These are phyloP conservation scores for Lacanobia wlatinum DNA, from an alignment of 2,888 invertebrate species.

Conservation along the genomic window DNA sequence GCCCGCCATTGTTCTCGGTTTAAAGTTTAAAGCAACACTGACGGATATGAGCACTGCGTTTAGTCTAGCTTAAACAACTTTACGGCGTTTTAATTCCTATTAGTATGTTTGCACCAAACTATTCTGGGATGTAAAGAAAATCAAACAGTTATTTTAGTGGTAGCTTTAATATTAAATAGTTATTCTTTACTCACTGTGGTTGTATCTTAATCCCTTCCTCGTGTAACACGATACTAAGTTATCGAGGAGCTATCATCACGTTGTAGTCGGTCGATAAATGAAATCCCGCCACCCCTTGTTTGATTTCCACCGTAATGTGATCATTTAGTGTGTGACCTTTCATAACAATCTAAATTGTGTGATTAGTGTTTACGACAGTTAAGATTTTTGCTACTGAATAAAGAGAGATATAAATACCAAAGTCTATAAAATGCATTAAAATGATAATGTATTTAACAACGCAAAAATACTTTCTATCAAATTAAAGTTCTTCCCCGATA, in stretches of 20 bases:
- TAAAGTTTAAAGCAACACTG: conserved; percentile 63
- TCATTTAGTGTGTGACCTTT: conserved; percentile 34
- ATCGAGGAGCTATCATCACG: conserved; percentile 70
- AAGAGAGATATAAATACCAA: not conserved
- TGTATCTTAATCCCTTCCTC: conserved; percentile 63
- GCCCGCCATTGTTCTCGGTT: conserved; percentile 69
- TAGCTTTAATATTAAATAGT: conserved; percentile 10
- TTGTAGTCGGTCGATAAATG: conserved; percentile 67
- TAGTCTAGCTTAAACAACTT: conserved; percentile 54
- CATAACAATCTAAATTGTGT: conserved; percentile 13
- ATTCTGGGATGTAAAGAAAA: conserved; percentile 23
- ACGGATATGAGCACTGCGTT: conserved; percentile 65
- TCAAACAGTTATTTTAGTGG: conserved; percentile 31
- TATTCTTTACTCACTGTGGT: conserved; percentile 36
- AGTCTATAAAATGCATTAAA: conserved; percentile 6
- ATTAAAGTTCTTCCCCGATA: conserved; percentile 85
- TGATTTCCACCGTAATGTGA: conserved; percentile 56
- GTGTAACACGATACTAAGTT: conserved; percentile 68
- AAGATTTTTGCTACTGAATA: not conserved
- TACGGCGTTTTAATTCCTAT: conserved; percentile 32
- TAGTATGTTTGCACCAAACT: conserved; percentile 35
- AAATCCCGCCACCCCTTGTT: conserved; percentile 68
- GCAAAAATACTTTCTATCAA: conserved; percentile 80
- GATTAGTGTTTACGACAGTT: conserved; percentile 21
- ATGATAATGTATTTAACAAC: conserved; percentile 55